Conservation (phyloP, 2,888 invertebrate genomes). For the Cyclophora punctaria region DNA sequence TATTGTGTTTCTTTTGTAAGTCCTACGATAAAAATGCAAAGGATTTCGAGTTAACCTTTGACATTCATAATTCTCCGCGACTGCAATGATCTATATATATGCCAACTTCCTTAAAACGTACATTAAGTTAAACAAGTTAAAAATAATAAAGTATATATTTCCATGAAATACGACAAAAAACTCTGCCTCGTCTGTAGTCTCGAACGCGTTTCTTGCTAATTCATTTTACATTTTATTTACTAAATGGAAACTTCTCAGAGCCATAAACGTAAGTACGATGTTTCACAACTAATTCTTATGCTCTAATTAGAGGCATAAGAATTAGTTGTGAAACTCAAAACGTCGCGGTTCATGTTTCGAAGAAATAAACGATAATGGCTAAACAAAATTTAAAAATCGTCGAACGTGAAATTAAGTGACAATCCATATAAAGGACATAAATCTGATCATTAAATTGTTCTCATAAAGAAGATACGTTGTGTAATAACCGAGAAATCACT, state of each 20-base stretch:
- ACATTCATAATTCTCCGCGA: slow-evolving; percentile 25
- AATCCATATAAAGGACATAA: slow-evolving; percentile 26
- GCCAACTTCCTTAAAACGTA: slow-evolving; percentile 42
- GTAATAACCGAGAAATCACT: slow-evolving; percentile 51
- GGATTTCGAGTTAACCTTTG: too few species aligned
- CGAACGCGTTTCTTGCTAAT: slow-evolving; percentile 16
- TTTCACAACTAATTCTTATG: too few species aligned
- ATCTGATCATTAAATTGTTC: slow-evolving; percentile 40
- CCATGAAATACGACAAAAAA: slow-evolving; percentile 28
- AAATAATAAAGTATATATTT: slow-evolving; percentile 36
- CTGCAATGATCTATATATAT: slow-evolving; percentile 34
- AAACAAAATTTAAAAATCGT: slow-evolving; percentile 10
- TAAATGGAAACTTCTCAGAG: neutral
- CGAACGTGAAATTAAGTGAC: slow-evolving; percentile 19
- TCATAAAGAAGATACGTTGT: slow-evolving; percentile 43
- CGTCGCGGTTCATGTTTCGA: slow-evolving; percentile 4
- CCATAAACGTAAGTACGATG: neutral
- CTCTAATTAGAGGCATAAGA: neutral
- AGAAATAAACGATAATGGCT: slow-evolving; percentile 15
- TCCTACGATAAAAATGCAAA: too few species aligned
- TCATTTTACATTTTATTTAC: slow-evolving; percentile 3
- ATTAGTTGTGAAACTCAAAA: neutral
- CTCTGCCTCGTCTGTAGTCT: slow-evolving; percentile 10
- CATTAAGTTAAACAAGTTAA: slow-evolving; percentile 39
- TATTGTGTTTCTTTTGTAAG: too few species aligned